Evolutionary conservation across 2,888 invertebrate genomes (phyloP).

Genomic region (Rotaria magnacalcarata): DNA sequence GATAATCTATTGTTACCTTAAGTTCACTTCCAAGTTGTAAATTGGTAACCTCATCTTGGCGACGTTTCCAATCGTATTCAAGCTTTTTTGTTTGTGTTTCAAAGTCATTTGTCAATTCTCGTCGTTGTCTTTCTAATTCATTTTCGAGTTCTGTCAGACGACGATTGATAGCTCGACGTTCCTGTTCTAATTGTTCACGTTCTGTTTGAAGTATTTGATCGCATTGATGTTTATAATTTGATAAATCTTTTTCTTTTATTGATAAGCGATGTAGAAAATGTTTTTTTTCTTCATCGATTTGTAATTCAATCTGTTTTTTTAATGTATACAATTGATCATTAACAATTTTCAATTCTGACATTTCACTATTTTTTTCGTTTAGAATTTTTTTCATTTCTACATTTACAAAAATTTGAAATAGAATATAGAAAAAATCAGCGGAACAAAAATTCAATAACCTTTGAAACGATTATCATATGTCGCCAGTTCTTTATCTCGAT

Average conservation of each 20-base stretch:
- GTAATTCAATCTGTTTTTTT: conserved; percentile 50
- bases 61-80: conserved; percentile 55
- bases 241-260: conserved; percentile 55
- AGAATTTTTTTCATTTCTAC: conserved; percentile 44
- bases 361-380: conserved; percentile 51
- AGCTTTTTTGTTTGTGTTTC: conserved; percentile 54
- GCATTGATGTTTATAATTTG: conserved; percentile 54
- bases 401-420: too few relatives aligned
- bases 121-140: conserved; percentile 54
- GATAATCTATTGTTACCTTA: conserved; percentile 50
- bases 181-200: conserved; percentile 53
- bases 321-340: conserved; percentile 52
- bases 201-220: conserved; percentile 54
- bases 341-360: conserved; percentile 55
- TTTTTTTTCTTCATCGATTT: conserved; percentile 53
- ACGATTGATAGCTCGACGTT: conserved; percentile 53
- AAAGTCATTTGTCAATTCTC: conserved; percentile 51
- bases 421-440: too few relatives aligned
- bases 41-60: conserved; percentile 54
- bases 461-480: conserved; percentile 52
- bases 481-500: conserved; percentile 56
- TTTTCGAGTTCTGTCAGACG: conserved; percentile 53
- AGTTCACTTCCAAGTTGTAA: conserved; percentile 55
- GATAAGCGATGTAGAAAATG: conserved; percentile 55
- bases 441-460: conserved; percentile 46